Evolutionary conservation across 92 coral and sea anemone species (phyloP).

Genomic region (Virgularia gustaviana): DNA sequence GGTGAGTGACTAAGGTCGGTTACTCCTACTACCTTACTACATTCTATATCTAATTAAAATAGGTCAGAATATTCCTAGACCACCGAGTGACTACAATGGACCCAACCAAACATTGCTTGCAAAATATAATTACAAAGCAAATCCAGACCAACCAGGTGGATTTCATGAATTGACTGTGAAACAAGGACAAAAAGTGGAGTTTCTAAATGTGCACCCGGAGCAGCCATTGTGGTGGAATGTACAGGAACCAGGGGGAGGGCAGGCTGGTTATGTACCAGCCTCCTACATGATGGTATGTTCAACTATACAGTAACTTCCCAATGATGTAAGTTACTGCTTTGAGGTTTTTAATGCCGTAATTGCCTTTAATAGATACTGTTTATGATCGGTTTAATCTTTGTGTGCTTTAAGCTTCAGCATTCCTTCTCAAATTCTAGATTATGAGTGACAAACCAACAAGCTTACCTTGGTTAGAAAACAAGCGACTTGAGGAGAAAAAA

Average conservation of each 20-base stretch:
- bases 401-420: too few species aligned
- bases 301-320: background rate
- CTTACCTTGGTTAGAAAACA: constrained; percentile 87
- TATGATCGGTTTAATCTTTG: too few species aligned
- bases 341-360: background rate
- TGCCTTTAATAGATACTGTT: too few species aligned
- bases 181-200: constrained; percentile 73
- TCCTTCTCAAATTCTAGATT: too few species aligned
- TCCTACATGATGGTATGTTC: constrained; percentile 75
- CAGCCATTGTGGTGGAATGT: constrained; percentile 95
- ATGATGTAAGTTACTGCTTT: background rate
- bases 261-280: constrained; percentile 79
- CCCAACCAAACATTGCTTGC: constrained; percentile 54
- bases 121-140: constrained; percentile 73
- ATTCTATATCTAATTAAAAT: too few species aligned
- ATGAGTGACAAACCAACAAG: constrained; percentile 66
- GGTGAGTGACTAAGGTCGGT: too few species aligned
- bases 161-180: constrained; percentile 76
- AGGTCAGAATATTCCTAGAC: constrained; percentile 12
- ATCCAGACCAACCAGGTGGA: constrained; percentile 82
- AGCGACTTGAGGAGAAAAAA: constrained; percentile 49
- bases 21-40: too few species aligned
- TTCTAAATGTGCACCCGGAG: constrained; percentile 63
- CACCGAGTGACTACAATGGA: constrained; percentile 17
- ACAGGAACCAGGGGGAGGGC: constrained; percentile 46